Evolutionary conservation across 2,797 vertebrate genomes (phyloP), one percentile per base, ranked within the genome.

Genomic region (Phaenicophaeus curvirostris): DNA sequence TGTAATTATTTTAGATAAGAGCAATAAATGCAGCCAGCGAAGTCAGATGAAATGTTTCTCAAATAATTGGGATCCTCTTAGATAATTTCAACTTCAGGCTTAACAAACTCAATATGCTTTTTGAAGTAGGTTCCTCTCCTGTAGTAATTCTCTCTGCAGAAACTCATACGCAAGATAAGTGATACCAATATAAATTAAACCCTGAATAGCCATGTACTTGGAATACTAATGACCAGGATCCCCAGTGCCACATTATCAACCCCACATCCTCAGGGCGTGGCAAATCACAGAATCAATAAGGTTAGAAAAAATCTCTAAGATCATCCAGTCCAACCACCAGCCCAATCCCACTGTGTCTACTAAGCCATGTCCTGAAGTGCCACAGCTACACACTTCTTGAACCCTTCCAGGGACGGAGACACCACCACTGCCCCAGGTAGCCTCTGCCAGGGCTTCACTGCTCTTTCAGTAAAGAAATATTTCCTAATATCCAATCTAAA

Each of bases 1-100:
- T 74, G 94, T 71, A 94, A 93, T 96, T 94, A 83, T 89, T 93
- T 95, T 28, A 90, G 89, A 81, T 89, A 96, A 97, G 80, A 91
- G 57, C 87, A 94, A 68, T 91, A 91, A 83, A 87, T 93, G 87
- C 81, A 76, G 74, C 51, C 1, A 16, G 90, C 87, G 42, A 51
- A 88, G 80, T 82, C 84, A 94, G 87, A 82, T 39, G 65, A 96
- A 87, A 85, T 78, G 87, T 93, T 95, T 95, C 87, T 81, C 93
- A 72, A 95, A 81, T 86, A 95, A 96, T 7, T 96, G 87, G 67
- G 94, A 95, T 89, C 81, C 81, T 93, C 94, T 90, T 16, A 68
- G 93, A 96, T 96, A 94, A 94, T 94, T 97, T 62, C 92, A 94
- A 95, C 65, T 94, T 46, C 5, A 63, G 51, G 74, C 75, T 95